phyloP scores from a whole-genome alignment of 2,888 invertebrate species.

The Rhimphoctona megacephalus region DNA sequence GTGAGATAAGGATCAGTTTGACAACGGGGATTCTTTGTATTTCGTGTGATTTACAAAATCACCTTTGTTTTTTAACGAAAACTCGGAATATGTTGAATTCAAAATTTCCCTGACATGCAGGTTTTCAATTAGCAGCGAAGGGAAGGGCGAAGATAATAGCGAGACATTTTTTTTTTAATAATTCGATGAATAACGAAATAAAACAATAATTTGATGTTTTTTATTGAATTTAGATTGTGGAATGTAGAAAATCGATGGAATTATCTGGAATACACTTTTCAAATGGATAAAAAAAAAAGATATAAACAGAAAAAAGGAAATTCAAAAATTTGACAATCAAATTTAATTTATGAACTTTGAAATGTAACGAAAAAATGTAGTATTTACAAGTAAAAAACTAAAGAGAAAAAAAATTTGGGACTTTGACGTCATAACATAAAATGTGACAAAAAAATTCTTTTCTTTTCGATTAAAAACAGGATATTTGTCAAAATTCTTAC shows the following conservation, averaged over 20 bases:
- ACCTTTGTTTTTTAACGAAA: neutral
- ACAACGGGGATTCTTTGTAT: neutral
- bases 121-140: neutral
- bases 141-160: no score
- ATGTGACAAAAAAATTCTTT: neutral
- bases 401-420: neutral
- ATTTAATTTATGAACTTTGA: no score
- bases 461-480: neutral
- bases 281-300: no score
- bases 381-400: neutral
- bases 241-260: no score
- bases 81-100: neutral
- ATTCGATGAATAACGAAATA: no score
- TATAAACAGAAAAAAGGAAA: no score
- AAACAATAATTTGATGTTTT: no score
- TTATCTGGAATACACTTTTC: no score
- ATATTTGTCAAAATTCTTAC: neutral
- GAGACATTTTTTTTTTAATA: no score
- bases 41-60: neutral
- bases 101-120: neutral
- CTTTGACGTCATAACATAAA: neutral
- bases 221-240: no score
- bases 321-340: no score
- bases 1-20: neutral
- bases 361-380: no score